Base-by-base conservation (phyloP, 2,888 invertebrate species). In the Andrena bucephala region DNA sequence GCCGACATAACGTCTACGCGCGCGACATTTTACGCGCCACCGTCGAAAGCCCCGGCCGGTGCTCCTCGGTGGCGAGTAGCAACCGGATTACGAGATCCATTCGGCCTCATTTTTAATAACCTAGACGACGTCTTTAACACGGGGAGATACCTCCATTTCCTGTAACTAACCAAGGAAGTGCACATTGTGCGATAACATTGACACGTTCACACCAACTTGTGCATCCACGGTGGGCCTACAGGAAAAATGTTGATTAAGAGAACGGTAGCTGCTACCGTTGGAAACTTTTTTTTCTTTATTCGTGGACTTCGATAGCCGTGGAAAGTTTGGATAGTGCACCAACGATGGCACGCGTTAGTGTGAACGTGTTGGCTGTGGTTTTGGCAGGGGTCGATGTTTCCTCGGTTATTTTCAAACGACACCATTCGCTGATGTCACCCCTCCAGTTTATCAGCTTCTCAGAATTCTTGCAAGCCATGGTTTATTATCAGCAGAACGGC, bases 1-100 rank as follows among this genome's bases (percentile, higher is more conserved):
- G 74, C 57, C 62, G 70, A 71, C 70, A 29, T 72, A 52, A 42
- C 57, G 42, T 33, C 36, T 60, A 50, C 59, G n/a, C 54, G 72
- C 52, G 50, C 66, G 48, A 60, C 77, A 71, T 79, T 69, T 65
- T 50, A 20, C 59, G 66, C 74, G 68, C 59, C 48, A 54, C 52
- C 70, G 77, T 67, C 60, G 73, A 66, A 66, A 42, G 36, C 20
- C 42, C 10, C 13, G 20, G 20, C 60, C 33, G 57, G 24, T 10
- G 16, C 27, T 27, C 50, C 74, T 59, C 71, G 59, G 59, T 76
- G 33, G 63, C 67, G 52, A 75, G 68, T 65, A 63, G 52, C 81
- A n/a, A 42, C 50, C 63, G 31, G 50, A 31, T 81, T 68, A 65
- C 75, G 63, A 68, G 63, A 81, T 77, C 50, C 54, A 68, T 71